Evolutionary conservation across 1,140 invertebrate genomes (phyloP).

Genomic region (Drosophila equinoxialis): DNA sequence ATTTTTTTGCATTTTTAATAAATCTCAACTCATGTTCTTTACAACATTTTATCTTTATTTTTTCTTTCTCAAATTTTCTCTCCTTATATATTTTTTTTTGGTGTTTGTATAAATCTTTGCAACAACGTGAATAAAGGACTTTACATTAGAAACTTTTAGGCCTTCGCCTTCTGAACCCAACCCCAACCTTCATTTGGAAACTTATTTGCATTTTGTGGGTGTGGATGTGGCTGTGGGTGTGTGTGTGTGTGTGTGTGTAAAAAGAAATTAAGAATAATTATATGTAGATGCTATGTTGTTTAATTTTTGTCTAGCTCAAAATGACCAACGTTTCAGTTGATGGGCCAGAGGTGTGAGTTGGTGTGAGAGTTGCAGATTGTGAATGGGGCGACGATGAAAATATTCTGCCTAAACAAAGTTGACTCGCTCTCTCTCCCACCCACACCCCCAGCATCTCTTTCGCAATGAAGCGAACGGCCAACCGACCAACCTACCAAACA

Average conservation of each 20-base stretch:
- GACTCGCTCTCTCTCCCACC: neutral
- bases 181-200: neutral
- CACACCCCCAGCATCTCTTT: neutral
- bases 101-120: no score
- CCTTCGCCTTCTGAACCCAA: neutral
- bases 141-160: no score
- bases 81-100: no score
- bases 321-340: conserved; percentile 12
- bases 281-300: conserved; percentile 11
- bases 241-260: conserved; percentile 7
- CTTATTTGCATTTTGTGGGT: conserved; percentile 5
- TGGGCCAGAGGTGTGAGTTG: neutral
- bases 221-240: neutral
- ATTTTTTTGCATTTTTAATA: no score
- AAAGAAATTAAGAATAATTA: conserved; percentile 15
- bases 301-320: conserved; percentile 8
- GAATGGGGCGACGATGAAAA: neutral
- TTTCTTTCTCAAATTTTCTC: no score
- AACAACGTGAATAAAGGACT: no score
- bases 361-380: neutral
- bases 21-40: no score
- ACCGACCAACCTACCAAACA: conserved; percentile 12
- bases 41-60: no score
- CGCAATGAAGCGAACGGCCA: neutral
- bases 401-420: conserved; percentile 11